Base-by-base conservation (phyloP, 2,113 vertebrate species). In the Poecile atricapillus region DNA sequence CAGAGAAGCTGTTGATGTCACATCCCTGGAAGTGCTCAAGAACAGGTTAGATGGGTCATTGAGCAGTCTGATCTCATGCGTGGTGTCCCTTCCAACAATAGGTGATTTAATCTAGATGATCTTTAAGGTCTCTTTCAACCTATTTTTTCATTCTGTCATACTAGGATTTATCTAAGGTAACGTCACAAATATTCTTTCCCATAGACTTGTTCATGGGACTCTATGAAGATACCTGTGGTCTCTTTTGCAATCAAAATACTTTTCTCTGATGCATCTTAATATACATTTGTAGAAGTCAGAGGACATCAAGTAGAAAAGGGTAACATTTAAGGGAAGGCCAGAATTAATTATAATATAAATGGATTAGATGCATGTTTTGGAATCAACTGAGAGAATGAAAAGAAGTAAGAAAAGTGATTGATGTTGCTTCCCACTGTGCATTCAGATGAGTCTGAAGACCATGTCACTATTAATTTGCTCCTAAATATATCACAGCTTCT, bases 401-500 rank as follows among this genome's bases (percentile, higher is more conserved):
- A 93, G 58, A 88, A 89, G 47, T 7, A 89, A 27, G 30, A 74
- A 56, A 88, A 94, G 44, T 92, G 83, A 94, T 56, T 87, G 88
- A 88, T 95, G 35, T 67, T 70, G 19, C 50, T 93, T 93, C 64
- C 60, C 27, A 63, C 68, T 71, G 47, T 37, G 44, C 37, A 71
- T 82, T 89, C 83, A 84, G 60, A 77, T 25, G 46, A 93, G 43
- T 78, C 73, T 95, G 68, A 95, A 78, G 71, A 83, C 49, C 23
- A n/a, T 58, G 62, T 74, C 60, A 74, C 46, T 83, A 74, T 88
- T 87, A 95, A 94, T 84, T 95, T 93, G 33, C 33, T 81, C 76
- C 76, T 93, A 94, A 87, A 87, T 90, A 83, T 81, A 87, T 49
- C 86, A 81, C 43, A 81, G 44, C 35, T 94, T 84, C 70, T 85